Percentiles rank a stretch among this genome's conserved stretches.
These are phyloP conservation scores for Xanthia togata DNA, from an alignment of 2,888 invertebrate species.

Conservation along the genomic window DNA sequence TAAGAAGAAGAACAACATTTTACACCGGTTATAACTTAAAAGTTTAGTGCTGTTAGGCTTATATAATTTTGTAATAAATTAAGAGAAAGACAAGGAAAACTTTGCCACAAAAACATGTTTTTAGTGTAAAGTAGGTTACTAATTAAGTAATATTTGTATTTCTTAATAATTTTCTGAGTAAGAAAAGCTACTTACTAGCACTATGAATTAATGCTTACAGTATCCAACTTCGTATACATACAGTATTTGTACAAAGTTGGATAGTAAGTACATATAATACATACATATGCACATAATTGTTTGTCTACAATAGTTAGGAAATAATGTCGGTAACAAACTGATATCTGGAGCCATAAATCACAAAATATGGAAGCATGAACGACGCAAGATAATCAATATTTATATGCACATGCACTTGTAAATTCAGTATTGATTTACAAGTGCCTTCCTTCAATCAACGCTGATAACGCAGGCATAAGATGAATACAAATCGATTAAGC, in stretches of 20 bases:
- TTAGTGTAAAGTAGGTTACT: conserved; percentile 12
- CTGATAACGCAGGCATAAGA: conserved; percentile 6
- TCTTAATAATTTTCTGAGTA: conserved; percentile 21
- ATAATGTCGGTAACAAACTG: not conserved
- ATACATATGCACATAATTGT: no score
- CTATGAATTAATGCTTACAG: conserved; percentile 19
- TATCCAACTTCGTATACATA: no score
- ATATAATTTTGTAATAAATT: not conserved
- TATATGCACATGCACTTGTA: not conserved
- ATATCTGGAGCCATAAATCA: not conserved
- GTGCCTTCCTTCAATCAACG: not conserved
- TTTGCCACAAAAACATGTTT: not conserved
- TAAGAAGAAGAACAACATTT: not conserved
- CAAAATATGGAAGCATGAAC: not conserved
- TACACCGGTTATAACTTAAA: not conserved
- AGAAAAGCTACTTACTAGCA: conserved; percentile 24
- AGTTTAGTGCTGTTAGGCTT: not conserved
- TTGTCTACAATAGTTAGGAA: not conserved
- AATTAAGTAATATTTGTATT: conserved; percentile 29
- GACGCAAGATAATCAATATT: not conserved
- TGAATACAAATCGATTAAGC: not conserved
- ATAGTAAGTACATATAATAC: not conserved
- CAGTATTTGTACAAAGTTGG: not conserved
- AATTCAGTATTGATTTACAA: conserved; percentile 2
- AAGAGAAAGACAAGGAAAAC: conserved; percentile 22